Percentiles rank a stretch among this genome's conserved stretches.
phyloP scores from a whole-genome alignment of 2,113 vertebrate species.

The Marcusenius ussheri region DNA sequence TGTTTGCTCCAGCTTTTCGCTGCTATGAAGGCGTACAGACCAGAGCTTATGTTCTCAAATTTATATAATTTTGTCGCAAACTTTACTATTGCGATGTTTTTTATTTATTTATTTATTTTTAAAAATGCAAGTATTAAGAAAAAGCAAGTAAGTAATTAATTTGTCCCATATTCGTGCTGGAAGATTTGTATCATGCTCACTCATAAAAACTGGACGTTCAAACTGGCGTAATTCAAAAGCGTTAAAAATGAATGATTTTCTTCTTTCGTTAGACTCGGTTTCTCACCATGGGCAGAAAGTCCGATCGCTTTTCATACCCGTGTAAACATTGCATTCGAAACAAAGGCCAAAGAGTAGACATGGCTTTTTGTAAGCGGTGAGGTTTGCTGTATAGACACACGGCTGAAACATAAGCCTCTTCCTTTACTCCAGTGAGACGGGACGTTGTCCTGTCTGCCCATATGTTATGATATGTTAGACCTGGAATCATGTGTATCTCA shows the following conservation, averaged over 20 bases:
- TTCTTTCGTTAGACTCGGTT: background rate
- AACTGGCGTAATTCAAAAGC: background rate
- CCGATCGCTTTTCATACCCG: background rate
- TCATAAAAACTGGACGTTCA: background rate
- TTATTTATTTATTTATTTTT: background rate
- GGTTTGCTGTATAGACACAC: slow-evolving; percentile 20
- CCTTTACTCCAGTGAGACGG: slow-evolving; percentile 27
- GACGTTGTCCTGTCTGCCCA: slow-evolving; percentile 11
- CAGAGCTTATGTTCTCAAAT: background rate
- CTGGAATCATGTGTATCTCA: background rate
- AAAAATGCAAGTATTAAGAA: background rate
- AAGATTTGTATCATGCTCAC: background rate
- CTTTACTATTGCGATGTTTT: background rate
- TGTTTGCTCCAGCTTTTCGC: background rate
- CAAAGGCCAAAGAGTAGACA: background rate
- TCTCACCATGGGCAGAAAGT: background rate
- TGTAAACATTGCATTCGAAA: background rate
- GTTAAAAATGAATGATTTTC: background rate
- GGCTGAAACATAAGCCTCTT: slow-evolving; percentile 33
- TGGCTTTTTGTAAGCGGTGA: slow-evolving; percentile 18
- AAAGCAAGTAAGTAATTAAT: background rate
- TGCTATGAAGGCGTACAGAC: background rate
- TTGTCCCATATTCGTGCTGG: background rate
- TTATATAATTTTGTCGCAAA: background rate
- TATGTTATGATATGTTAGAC: background rate